Percentiles rank a stretch among this genome's conserved stretches.
Conservation (phyloP, 2,113 vertebrate species). For the Crotalus viridis region DNA sequence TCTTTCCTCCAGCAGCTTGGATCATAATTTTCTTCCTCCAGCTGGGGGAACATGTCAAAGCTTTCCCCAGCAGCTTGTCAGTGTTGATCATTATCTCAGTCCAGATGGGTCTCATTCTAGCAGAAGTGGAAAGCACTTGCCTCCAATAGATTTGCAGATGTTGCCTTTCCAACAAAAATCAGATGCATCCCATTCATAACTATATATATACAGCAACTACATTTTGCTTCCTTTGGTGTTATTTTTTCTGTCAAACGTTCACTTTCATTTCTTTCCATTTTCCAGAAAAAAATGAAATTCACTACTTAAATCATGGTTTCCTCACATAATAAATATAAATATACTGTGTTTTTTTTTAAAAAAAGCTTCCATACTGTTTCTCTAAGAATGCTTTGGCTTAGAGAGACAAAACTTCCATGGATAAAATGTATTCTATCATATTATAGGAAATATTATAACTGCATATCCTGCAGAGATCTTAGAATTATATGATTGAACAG, state of each 20-base stretch:
- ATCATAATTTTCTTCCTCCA: slow-evolving; percentile 12
- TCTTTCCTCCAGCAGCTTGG: slow-evolving; percentile 45
- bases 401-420: not conserved
- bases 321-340: not conserved
- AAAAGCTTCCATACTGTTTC: not conserved
- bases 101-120: slow-evolving; percentile 41
- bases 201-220: not conserved
- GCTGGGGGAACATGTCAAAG: slow-evolving; percentile 39
- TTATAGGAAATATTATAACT: not conserved
- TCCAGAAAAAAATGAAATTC: not conserved
- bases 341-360: not conserved
- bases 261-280: not conserved
- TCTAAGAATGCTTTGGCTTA: not conserved
- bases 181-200: slow-evolving; percentile 1
- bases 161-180: slow-evolving; percentile 12
- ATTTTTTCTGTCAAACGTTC: not conserved
- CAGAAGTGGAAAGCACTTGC: slow-evolving; percentile 38
- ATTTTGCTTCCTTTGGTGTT: not conserved
- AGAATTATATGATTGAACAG: not conserved
- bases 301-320: accelerated
- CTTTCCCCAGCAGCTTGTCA: slow-evolving; percentile 39
- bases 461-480: not conserved
- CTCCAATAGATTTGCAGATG: slow-evolving; percentile 18
- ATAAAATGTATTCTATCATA: not conserved
- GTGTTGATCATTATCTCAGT: slow-evolving; percentile 48